phyloP scores from a whole-genome alignment of 2,113 vertebrate genomes.

The Ameiurus melas region DNA sequence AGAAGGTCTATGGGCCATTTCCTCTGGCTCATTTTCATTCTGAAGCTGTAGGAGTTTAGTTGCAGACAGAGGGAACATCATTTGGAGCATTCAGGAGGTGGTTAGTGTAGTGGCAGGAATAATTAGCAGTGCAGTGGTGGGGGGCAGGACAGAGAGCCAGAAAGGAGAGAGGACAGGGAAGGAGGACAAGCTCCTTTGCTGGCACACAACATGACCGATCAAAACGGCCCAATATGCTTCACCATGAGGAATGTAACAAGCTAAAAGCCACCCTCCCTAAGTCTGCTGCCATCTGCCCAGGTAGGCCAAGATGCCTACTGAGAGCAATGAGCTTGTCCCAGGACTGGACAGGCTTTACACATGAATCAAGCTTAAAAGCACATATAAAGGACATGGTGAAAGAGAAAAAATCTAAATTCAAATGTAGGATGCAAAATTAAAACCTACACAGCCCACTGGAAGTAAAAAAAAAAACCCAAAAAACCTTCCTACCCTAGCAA shows the following conservation, averaged over 20 bases:
- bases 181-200: slow-evolving; percentile 41
- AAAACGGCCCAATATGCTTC: slow-evolving; percentile 56
- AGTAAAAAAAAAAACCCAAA: not conserved
- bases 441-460: slow-evolving; percentile 2
- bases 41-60: slow-evolving; percentile 65
- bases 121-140: slow-evolving; percentile 62
- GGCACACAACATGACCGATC: slow-evolving; percentile 43
- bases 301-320: slow-evolving; percentile 44
- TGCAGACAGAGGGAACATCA: slow-evolving; percentile 62
- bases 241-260: slow-evolving; percentile 44
- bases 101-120: slow-evolving; percentile 67
- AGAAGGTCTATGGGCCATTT: slow-evolving; percentile 15
- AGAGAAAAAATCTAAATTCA: slow-evolving; percentile 10
- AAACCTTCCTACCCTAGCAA: not conserved
- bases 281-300: slow-evolving; percentile 54
- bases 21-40: slow-evolving; percentile 71
- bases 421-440: slow-evolving; percentile 10
- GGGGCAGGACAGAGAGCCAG: slow-evolving; percentile 46
- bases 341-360: slow-evolving; percentile 12
- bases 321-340: not conserved
- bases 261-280: slow-evolving; percentile 53
- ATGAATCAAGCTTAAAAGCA: slow-evolving; percentile 1
- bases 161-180: slow-evolving; percentile 34
- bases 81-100: slow-evolving; percentile 64
- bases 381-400: slow-evolving; percentile 11